Evolutionary conservation across 2,888 invertebrate genomes (phyloP).

Genomic region (Tenodera sinensis): DNA sequence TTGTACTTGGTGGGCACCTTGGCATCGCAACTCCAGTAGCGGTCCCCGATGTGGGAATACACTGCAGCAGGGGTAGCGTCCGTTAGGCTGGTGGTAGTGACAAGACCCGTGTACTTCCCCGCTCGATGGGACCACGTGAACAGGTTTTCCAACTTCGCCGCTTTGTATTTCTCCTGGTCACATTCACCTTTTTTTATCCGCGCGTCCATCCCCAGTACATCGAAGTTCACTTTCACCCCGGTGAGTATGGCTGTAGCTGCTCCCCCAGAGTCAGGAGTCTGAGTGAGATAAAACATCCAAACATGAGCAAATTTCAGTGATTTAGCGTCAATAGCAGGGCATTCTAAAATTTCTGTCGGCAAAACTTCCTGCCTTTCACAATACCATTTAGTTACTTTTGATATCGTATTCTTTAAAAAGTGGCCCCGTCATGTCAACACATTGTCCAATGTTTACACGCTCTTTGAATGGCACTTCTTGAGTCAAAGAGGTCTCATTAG

Average conservation of each 20-base stretch:
- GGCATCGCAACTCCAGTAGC: constrained; percentile 60
- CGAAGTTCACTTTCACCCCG: constrained; percentile 59
- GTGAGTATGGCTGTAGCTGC: constrained; percentile 64
- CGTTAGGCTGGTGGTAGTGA: constrained; percentile 63
- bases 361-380: no score
- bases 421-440: no score
- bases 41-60: constrained; percentile 52
- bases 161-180: constrained; percentile 42
- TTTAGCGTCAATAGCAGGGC: not conserved
- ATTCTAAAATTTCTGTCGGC: not conserved
- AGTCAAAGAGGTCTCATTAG: no score
- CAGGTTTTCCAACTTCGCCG: constrained; percentile 46
- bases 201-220: constrained; percentile 53
- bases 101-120: constrained; percentile 59
- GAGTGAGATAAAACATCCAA: not conserved
- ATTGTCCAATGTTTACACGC: no score
- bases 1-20: constrained; percentile 37
- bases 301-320: not conserved
- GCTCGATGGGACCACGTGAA: constrained; percentile 57
- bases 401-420: no score
- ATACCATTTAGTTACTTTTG: no score
- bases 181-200: constrained; percentile 44
- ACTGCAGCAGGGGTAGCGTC: constrained; percentile 62
- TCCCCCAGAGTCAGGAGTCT: constrained; percentile 64
- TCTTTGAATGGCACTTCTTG: no score